Percentiles rank a stretch among this genome's conserved stretches.
phyloP scores from a whole-genome alignment of 30 jellyfish, hydroid and myxozoan species.

The Chironex yamaguchii region DNA sequence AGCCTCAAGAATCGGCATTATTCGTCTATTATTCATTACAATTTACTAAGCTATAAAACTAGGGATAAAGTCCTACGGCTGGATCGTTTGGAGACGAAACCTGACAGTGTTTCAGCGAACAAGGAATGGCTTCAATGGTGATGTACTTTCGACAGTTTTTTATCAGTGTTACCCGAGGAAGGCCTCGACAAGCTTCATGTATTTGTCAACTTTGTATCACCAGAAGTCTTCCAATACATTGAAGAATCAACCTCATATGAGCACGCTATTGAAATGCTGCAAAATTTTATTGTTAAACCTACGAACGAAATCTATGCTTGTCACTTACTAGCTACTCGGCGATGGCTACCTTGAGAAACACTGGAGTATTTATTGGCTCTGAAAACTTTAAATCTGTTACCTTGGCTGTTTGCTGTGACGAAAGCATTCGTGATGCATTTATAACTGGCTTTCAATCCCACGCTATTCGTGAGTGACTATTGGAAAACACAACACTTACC shows the following conservation, averaged over 20 bases:
- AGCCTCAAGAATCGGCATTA: no score
- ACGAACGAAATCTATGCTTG: conserved; percentile 24
- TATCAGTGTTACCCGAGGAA: conserved; percentile 24
- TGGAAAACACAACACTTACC: neutral
- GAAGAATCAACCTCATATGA: neutral
- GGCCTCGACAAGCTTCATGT: neutral
- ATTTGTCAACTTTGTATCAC: conserved; percentile 13
- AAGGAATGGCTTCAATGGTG: conserved; percentile 37
- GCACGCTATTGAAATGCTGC: conserved; percentile 4
- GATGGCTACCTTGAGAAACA: no score
- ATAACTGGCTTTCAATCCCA: conserved; percentile 3
- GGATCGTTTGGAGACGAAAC: conserved; percentile 37
- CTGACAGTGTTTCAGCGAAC: conserved; percentile 21
- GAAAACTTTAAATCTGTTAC: conserved; percentile 8
- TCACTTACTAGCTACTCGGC: conserved; percentile 12
- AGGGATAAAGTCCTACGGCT: conserved; percentile 45
- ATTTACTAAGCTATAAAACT: no score
- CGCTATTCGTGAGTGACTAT: conserved; percentile 4
- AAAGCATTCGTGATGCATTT: conserved; percentile 12
- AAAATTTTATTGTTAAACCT: conserved; percentile 2
- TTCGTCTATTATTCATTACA: no score
- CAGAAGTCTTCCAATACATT: conserved; percentile 12
- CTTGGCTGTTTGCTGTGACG: conserved; percentile 6
- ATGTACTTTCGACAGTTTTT: conserved; percentile 24
- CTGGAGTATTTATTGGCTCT: no score